Conservation (phyloP, 2,888 invertebrate genomes). For the Cryptocheilus praepositus region DNA sequence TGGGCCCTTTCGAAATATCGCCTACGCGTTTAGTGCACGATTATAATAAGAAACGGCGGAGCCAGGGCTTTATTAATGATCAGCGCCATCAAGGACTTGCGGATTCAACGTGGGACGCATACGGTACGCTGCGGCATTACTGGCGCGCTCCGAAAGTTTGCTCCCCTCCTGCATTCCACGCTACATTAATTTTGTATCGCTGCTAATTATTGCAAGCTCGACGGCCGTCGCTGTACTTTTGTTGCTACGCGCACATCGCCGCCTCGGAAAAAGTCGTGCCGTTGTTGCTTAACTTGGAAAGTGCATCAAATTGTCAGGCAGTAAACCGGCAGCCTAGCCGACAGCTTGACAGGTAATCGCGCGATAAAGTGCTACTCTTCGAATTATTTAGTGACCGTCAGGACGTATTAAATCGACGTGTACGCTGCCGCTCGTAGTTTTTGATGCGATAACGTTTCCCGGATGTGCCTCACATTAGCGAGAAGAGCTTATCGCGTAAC, state of each 20-base stretch:
- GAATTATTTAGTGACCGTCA: background rate
- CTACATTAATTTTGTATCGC: constrained; percentile 55
- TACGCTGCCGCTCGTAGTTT: too few relatives aligned
- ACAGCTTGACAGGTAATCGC: too few relatives aligned
- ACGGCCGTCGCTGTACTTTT: background rate
- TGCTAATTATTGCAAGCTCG: constrained; percentile 49
- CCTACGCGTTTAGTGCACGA: constrained; percentile 34
- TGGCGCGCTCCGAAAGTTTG: constrained; percentile 44
- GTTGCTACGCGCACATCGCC: background rate
- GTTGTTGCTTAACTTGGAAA: background rate
- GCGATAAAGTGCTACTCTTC: background rate
- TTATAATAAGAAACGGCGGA: constrained; percentile 38
- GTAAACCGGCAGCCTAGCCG: too few relatives aligned
- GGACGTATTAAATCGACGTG: too few relatives aligned
- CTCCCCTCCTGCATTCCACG: constrained; percentile 47
- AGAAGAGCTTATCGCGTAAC: too few relatives aligned
- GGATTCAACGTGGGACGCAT: constrained; percentile 23
- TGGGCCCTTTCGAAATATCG: too few relatives aligned
- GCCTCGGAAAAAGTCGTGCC: background rate
- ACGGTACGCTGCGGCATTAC: constrained; percentile 28
- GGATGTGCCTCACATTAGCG: too few relatives aligned
- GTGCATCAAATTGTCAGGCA: background rate
- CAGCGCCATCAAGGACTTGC: constrained; percentile 32
- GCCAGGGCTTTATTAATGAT: constrained; percentile 52
- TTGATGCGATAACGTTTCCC: too few relatives aligned